These are phyloP conservation scores for Oreochromis niloticus DNA, from an alignment of 2,113 vertebrate genomes.

Conservation along the genomic window DNA sequence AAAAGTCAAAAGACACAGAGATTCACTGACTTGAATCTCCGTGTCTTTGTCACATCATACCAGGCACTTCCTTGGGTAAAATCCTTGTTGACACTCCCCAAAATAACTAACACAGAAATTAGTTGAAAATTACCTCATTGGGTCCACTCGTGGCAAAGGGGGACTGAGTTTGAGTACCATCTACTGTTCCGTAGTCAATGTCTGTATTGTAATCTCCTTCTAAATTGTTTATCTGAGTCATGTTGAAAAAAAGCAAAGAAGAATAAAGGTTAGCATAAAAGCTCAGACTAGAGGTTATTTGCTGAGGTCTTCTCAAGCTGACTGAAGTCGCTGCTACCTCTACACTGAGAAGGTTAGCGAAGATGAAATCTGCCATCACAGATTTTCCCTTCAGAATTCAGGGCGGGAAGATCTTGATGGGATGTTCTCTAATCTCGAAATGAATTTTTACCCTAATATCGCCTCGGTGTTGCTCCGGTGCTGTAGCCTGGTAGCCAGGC, in stretches of 20 bases:
- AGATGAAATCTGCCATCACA: constrained; percentile 79
- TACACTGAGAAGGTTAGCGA: constrained; percentile 74
- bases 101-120: constrained; percentile 11
- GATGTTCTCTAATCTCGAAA: constrained; percentile 51
- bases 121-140: constrained; percentile 81
- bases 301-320: constrained; percentile 60
- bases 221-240: constrained; percentile 84
- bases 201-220: constrained; percentile 87
- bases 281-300: constrained; percentile 57
- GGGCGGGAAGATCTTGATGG: constrained; percentile 90
- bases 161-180: constrained; percentile 79
- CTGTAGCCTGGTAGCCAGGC: constrained; percentile 79
- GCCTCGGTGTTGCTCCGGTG: constrained; percentile 77
- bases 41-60: constrained; percentile 62
- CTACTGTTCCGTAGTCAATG: constrained; percentile 83
- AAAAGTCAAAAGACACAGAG: constrained; percentile 45
- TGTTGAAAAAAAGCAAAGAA: constrained; percentile 72
- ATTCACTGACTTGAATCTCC: constrained; percentile 25
- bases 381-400: constrained; percentile 82
- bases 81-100: constrained; percentile 31
- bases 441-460: constrained; percentile 88
- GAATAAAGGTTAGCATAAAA: constrained; percentile 63
- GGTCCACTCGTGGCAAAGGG: constrained; percentile 78
- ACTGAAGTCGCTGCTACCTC: constrained; percentile 65
- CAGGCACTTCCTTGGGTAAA: constrained; percentile 42